Conservation (phyloP, 1,140 invertebrate genomes). For the Samia ricini region DNA sequence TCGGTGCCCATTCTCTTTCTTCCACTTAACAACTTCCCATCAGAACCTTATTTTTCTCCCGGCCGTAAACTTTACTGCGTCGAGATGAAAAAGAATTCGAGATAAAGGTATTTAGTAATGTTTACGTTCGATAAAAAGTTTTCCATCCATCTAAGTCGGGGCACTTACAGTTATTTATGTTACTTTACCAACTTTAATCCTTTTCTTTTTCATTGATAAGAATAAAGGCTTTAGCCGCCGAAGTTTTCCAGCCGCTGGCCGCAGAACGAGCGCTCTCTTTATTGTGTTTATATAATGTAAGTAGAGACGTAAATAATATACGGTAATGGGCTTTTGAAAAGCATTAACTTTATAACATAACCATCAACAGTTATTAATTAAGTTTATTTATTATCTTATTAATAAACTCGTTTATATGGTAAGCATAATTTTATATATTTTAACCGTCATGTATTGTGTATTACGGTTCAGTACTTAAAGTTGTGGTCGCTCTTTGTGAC, state of each 20-base stretch:
- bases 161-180: slow-evolving; percentile 37
- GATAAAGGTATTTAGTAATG: slow-evolving; percentile 35
- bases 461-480: no score
- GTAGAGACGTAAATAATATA: slow-evolving; percentile 12
- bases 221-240: slow-evolving; percentile 27
- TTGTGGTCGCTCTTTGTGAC: no score
- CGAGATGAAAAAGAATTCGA: slow-evolving; percentile 15
- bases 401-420: neutral
- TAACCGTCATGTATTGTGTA: no score
- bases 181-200: slow-evolving; percentile 35
- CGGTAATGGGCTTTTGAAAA: slow-evolving; percentile 15
- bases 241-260: slow-evolving; percentile 18
- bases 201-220: slow-evolving; percentile 39
- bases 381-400: neutral
- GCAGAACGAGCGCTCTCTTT: slow-evolving; percentile 15
- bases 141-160: slow-evolving; percentile 25
- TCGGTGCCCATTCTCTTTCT: slow-evolving; percentile 8
- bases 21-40: slow-evolving; percentile 11
- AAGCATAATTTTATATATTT: neutral
- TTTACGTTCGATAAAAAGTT: slow-evolving; percentile 40
- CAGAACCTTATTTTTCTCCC: slow-evolving; percentile 10
- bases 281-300: slow-evolving; percentile 21
- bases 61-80: slow-evolving; percentile 10
- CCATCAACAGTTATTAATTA: neutral
- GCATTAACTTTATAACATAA: slow-evolving; percentile 11